Percentiles rank a stretch among this genome's conserved stretches.
phyloP scores from a whole-genome alignment of 2,888 invertebrate species.

The Trypoxylon attenuatum region DNA sequence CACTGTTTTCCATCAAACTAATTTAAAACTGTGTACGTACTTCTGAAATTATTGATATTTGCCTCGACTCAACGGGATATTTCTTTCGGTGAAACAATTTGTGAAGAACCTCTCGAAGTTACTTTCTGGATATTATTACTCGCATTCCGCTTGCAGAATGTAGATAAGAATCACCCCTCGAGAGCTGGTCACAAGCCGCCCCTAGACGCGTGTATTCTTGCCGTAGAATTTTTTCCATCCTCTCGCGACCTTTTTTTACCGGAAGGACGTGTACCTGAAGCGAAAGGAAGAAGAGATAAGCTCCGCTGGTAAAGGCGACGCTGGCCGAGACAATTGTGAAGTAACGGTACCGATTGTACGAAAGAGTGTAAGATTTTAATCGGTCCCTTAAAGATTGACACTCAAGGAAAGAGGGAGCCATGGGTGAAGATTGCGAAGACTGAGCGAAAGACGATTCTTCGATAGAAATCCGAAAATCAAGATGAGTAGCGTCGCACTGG shows the following conservation, averaged over 20 bases:
- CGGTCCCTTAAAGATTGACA: conserved; percentile 26
- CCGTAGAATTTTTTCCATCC: conserved; percentile 7
- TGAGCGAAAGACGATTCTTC: conserved; percentile 6
- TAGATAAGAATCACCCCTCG: background rate
- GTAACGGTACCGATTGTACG: conserved; percentile 40
- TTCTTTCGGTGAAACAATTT: background rate
- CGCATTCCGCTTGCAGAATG: too few species aligned
- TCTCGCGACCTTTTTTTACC: conserved; percentile 23
- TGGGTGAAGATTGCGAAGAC: background rate
- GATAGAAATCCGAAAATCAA: conserved; percentile 21
- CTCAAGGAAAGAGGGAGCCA: conserved; percentile 14
- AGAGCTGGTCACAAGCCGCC: background rate
- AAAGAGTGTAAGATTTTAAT: conserved; percentile 53
- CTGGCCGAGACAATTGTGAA: conserved; percentile 43
- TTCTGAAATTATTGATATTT: too few species aligned
- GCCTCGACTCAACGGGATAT: background rate
- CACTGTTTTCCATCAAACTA: too few species aligned
- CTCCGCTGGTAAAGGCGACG: conserved; percentile 13
- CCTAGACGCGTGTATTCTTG: background rate
- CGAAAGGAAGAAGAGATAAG: conserved; percentile 53
- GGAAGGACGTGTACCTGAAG: conserved; percentile 42
- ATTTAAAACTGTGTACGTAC: too few species aligned
- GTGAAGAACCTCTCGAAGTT: too few species aligned
- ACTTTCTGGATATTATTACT: too few species aligned
- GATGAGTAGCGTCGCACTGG: background rate